Evolutionary conservation across 92 coral and sea anemone genomes (phyloP).

Genomic region (Hydrozoanthus gracilis): DNA sequence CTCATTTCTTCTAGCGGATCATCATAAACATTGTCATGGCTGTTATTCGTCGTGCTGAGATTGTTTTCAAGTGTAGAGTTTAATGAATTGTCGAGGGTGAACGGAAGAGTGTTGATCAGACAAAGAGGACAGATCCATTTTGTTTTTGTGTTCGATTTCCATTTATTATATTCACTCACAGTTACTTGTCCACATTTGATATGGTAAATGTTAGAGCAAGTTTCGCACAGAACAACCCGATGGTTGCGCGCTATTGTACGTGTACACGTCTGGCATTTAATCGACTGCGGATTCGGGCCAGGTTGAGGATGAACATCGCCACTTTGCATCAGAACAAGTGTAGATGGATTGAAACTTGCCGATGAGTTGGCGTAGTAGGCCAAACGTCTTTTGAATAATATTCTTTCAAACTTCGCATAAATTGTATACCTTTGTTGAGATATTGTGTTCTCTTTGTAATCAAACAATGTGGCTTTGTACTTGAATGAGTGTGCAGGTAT

Average conservation of each 20-base stretch:
- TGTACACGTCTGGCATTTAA: conserved; percentile 41
- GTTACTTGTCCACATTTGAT: conserved; percentile 49
- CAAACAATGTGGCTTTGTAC: conserved; percentile 1
- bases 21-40: conserved; percentile 36
- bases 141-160: conserved; percentile 39
- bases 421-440: background rate
- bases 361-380: conserved; percentile 25
- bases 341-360: conserved; percentile 28
- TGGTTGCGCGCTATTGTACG: conserved; percentile 52
- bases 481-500: conserved; percentile 2
- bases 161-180: conserved; percentile 34
- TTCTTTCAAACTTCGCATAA: conserved; percentile 7
- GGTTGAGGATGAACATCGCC: conserved; percentile 38
- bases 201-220: conserved; percentile 37
- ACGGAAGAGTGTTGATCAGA: conserved; percentile 43
- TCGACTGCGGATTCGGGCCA: conserved; percentile 45
- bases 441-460: conserved; percentile 8
- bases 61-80: conserved; percentile 32
- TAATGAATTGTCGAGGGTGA: conserved; percentile 39
- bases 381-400: conserved; percentile 1
- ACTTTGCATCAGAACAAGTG: conserved; percentile 23
- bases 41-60: conserved; percentile 39
- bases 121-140: conserved; percentile 51
- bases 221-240: conserved; percentile 31
- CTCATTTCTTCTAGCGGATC: too few relatives aligned